Percentiles rank a stretch among this genome's conserved stretches.
phyloP scores from a whole-genome alignment of 1,140 invertebrate species.

The Neodiprion virginianus region DNA sequence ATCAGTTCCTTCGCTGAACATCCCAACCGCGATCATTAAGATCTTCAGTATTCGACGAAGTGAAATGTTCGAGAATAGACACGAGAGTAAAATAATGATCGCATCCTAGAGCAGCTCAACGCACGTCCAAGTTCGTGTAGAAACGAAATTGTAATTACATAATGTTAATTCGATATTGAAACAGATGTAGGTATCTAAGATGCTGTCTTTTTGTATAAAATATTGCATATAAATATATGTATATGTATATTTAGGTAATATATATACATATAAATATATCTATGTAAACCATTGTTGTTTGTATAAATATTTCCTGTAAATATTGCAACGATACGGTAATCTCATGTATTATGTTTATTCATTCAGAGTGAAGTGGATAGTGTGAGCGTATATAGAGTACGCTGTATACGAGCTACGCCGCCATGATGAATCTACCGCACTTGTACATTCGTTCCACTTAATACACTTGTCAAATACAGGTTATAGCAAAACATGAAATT shows the following conservation, averaged over 20 bases:
- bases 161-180: slow-evolving; percentile 32
- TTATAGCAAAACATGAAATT: slow-evolving; percentile 44
- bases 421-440: slow-evolving; percentile 40
- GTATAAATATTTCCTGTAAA: slow-evolving; percentile 49
- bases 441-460: slow-evolving; percentile 47
- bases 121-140: not conserved
- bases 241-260: slow-evolving; percentile 20
- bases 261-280: not conserved
- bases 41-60: not conserved
- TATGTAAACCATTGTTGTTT: slow-evolving; percentile 41
- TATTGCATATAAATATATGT: not conserved
- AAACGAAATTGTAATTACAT: slow-evolving; percentile 5
- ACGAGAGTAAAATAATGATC: not conserved
- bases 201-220: slow-evolving; percentile 46
- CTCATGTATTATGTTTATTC: slow-evolving; percentile 42
- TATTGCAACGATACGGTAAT: slow-evolving; percentile 39
- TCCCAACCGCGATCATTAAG: no score
- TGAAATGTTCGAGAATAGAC: not conserved
- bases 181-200: slow-evolving; percentile 30
- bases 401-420: slow-evolving; percentile 39
- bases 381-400: slow-evolving; percentile 34
- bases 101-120: not conserved
- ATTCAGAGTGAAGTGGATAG: slow-evolving; percentile 38
- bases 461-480: slow-evolving; percentile 51
- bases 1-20: no score